phyloP scores from a whole-genome alignment of 2,113 vertebrate species.

The Pteropus alecto region DNA sequence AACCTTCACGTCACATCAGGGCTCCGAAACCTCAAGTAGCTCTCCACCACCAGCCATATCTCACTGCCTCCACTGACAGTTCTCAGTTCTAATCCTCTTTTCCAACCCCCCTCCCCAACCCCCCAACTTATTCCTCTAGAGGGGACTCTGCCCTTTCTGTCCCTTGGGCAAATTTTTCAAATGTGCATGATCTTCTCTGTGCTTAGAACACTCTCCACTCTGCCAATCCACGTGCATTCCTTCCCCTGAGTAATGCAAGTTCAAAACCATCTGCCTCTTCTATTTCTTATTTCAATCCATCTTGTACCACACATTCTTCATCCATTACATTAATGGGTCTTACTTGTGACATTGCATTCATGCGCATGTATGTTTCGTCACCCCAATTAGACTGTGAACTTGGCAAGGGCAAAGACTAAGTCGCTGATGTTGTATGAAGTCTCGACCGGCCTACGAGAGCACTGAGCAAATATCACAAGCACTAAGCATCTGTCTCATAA shows the following conservation, averaged over 20 bases:
- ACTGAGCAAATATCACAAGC: not conserved
- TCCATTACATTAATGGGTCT: not conserved
- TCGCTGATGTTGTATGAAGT: not conserved
- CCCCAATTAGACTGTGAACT: not conserved
- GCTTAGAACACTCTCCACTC: not conserved
- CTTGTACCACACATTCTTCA: not conserved
- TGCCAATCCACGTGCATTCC: not conserved
- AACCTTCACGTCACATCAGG: not conserved
- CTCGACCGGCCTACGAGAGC: not conserved
- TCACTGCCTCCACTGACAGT: not conserved
- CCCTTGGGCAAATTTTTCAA: not conserved
- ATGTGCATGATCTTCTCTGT: not conserved
- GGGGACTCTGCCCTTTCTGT: not conserved
- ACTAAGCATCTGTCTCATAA: not conserved
- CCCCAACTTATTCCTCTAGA: not conserved
- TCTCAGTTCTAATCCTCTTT: not conserved
- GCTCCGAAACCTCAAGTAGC: not conserved
- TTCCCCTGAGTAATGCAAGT: not conserved
- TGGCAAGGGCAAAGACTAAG: not conserved
- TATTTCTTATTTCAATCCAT: not conserved
- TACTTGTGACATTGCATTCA: not conserved
- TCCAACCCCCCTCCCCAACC: not conserved
- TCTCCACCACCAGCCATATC: not conserved
- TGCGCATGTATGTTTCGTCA: not conserved
- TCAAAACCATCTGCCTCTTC: not conserved